These are phyloP conservation scores for Diplosoma virens DNA, from an alignment of 23 tunicate genomes.

Conservation along the genomic window DNA sequence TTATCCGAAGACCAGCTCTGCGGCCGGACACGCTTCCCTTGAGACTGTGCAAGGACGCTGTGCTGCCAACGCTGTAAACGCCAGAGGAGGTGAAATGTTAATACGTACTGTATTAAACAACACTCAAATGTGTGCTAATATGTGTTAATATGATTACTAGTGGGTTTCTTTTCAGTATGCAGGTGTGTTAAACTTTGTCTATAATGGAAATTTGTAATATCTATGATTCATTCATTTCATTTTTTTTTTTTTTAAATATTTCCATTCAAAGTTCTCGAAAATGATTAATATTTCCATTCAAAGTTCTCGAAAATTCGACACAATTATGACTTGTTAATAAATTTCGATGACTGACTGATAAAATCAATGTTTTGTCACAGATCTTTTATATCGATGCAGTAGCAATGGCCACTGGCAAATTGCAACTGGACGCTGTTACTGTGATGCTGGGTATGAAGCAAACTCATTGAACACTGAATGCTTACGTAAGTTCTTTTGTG, in stretches of 20 bases:
- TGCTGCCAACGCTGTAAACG: conserved; percentile 39
- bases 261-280: no score
- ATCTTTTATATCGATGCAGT: conserved; percentile 54
- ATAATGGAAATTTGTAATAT: no score
- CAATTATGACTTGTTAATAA: no score
- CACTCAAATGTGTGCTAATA: no score
- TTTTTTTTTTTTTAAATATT: no score
- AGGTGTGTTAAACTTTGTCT: no score
- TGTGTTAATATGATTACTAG: no score
- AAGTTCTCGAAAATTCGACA: no score
- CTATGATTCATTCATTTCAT: no score
- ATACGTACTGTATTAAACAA: background rate
- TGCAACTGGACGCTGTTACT: conserved; percentile 55
- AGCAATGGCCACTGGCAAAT: conserved; percentile 84
- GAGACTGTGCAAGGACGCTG: conserved; percentile 63
- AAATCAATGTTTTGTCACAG: conserved; percentile 31
- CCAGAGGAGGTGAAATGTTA: background rate
- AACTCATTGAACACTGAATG: conserved; percentile 32
- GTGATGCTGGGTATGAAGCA: conserved; percentile 44
- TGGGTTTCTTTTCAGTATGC: no score
- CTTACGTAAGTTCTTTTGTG: conserved; percentile 39
- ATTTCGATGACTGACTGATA: no score
- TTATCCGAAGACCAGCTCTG: conserved; percentile 66
- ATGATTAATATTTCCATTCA: no score
- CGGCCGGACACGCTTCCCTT: conserved; percentile 47